Conservation (phyloP, 2,113 vertebrate species). For the Pipa parva region DNA sequence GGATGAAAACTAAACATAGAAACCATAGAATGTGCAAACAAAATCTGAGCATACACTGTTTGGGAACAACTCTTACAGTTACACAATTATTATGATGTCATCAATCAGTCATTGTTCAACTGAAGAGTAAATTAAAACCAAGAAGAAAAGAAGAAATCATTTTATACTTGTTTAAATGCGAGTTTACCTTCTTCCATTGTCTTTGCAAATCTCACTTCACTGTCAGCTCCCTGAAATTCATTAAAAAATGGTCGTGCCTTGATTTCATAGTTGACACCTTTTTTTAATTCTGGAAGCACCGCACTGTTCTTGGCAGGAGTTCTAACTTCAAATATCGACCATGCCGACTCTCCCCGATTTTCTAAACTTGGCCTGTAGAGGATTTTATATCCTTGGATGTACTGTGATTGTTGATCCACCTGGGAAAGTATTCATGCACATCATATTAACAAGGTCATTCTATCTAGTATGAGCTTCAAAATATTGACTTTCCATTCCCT, state of each 20-base stretch:
- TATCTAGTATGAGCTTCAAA: neutral
- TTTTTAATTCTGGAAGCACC: constrained; percentile 82
- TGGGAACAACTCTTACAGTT: too few species aligned
- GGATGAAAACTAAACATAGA: too few species aligned
- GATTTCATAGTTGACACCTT: constrained; percentile 92
- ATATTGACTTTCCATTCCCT: constrained; percentile 1
- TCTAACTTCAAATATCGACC: constrained; percentile 91
- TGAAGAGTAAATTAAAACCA: too few species aligned
- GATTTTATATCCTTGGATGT: constrained; percentile 94
- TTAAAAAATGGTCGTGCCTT: constrained; percentile 97
- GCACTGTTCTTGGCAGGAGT: constrained; percentile 84
- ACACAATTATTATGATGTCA: too few species aligned
- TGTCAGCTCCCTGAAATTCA: constrained; percentile 96
- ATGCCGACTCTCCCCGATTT: constrained; percentile 73
- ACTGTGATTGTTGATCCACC: constrained; percentile 96
- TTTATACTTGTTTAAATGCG: too few species aligned
- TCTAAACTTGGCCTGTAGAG: constrained; percentile 79
- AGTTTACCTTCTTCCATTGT: constrained; percentile 96
- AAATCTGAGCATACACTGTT: too few species aligned
- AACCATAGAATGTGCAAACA: too few species aligned
- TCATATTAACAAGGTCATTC: neutral
- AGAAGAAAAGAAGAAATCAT: too few species aligned
- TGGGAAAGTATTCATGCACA: constrained; percentile 47
- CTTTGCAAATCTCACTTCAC: constrained; percentile 90
- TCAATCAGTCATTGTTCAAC: too few species aligned